A percentile compares a stretch with the other conserved stretches of the same genome.
These are phyloP conservation scores for Ispidina picta DNA, from an alignment of 2,797 vertebrate genomes.

Conservation along the genomic window DNA sequence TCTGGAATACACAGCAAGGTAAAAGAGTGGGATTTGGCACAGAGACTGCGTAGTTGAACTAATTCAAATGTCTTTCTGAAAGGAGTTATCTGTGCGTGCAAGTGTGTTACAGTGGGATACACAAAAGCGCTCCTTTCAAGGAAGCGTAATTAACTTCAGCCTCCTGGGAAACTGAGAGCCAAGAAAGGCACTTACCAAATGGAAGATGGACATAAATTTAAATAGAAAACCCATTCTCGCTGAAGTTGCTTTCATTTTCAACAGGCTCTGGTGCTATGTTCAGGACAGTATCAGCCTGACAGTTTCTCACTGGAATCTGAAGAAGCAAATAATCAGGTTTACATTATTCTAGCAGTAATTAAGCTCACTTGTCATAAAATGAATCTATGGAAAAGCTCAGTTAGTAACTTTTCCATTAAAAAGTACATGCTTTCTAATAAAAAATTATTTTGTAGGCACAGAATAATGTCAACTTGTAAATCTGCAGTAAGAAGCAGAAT, in stretches of 20 bases:
- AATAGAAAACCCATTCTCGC: not conserved
- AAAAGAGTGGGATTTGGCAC: not conserved
- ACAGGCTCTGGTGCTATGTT: not conserved
- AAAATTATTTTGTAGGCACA: not conserved
- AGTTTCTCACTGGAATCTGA: not conserved
- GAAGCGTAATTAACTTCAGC: not conserved
- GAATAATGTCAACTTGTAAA: not conserved
- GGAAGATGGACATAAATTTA: not conserved
- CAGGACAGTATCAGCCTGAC: not conserved
- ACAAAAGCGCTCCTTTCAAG: not conserved
- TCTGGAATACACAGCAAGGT: slow-evolving; percentile 16
- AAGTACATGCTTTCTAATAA: not conserved
- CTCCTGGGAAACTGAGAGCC: not conserved
- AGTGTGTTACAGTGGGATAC: not conserved
- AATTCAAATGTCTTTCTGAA: not conserved
- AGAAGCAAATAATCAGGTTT: not conserved
- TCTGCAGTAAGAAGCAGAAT: not conserved
- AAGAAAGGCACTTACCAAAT: not conserved
- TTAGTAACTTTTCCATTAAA: not conserved
- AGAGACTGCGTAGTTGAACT: not conserved
- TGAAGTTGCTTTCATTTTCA: not conserved
- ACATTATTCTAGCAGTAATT: not conserved
- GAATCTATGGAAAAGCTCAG: not conserved
- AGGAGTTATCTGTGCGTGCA: slow-evolving; percentile 19
- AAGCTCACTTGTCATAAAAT: not conserved